Evolutionary conservation across 2,797 vertebrate species (phyloP).

Genomic region (Galagoides demidoff): DNA sequence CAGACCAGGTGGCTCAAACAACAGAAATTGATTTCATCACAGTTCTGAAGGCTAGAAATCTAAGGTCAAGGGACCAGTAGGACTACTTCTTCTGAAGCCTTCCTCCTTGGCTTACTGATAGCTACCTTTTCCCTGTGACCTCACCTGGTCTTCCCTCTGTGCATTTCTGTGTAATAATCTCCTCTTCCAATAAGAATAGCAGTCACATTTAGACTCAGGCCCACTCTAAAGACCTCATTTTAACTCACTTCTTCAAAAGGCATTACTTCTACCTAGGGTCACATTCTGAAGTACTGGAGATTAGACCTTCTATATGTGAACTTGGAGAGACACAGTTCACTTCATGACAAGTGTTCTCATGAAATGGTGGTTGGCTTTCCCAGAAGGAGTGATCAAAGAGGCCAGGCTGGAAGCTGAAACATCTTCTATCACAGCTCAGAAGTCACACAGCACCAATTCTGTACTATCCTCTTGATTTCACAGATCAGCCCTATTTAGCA

Average conservation of each 20-base stretch:
- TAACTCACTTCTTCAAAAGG: neutral
- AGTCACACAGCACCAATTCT: neutral
- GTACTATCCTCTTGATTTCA: neutral
- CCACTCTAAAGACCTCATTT: neutral
- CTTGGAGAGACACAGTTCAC: neutral
- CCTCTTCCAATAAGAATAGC: neutral
- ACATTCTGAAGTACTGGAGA: neutral
- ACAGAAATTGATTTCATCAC: neutral
- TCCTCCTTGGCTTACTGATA: neutral
- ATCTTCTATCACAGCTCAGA: neutral
- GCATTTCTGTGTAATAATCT: neutral
- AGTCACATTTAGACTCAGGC: no score
- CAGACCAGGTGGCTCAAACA: neutral
- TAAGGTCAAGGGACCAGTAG: neutral
- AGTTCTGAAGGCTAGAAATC: neutral
- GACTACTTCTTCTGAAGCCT: neutral
- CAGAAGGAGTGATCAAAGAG: neutral
- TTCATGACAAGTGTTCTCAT: neutral
- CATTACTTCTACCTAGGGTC: neutral
- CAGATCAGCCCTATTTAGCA: neutral
- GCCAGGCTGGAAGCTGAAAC: neutral
- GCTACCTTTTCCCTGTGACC: neutral
- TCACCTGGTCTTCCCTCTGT: neutral
- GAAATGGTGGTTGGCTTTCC: neutral
- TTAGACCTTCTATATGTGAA: neutral